phyloP scores from a whole-genome alignment of 2,113 vertebrate species.

The Caranx ignobilis region DNA sequence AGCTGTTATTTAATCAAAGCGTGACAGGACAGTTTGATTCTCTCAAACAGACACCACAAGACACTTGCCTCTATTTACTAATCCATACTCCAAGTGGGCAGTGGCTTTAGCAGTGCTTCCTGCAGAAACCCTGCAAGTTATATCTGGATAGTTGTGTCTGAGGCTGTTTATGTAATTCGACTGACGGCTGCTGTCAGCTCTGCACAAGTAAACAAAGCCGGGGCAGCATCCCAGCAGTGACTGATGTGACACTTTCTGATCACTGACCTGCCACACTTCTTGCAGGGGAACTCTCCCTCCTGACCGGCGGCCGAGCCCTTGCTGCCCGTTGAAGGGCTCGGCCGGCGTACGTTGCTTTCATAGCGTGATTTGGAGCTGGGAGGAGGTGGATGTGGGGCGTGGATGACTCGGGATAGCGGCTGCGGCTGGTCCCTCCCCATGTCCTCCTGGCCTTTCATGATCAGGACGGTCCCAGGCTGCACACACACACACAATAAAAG shows the following conservation, averaged over 20 bases:
- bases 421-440: constrained; percentile 79
- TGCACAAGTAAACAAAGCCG: constrained; percentile 26
- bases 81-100: constrained; percentile 40
- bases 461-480: constrained; percentile 84
- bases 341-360: constrained; percentile 79
- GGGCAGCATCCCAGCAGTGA: neutral
- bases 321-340: constrained; percentile 68
- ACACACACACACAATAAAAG: neutral
- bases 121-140: neutral
- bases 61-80: constrained; percentile 45
- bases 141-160: neutral
- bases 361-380: constrained; percentile 79
- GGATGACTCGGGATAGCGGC: constrained; percentile 59
- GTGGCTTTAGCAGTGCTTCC: constrained; percentile 13
- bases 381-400: constrained; percentile 51
- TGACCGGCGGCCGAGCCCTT: constrained; percentile 87
- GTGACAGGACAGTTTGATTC: constrained; percentile 40
- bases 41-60: constrained; percentile 28
- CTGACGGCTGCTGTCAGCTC: constrained; percentile 6
- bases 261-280: constrained; percentile 96
- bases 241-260: constrained; percentile 1
- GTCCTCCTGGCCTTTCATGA: constrained; percentile 86
- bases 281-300: constrained; percentile 98
- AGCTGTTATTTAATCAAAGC: constrained; percentile 64
- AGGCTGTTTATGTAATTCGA: constrained; percentile 4